Evolutionary conservation across 2,113 vertebrate species (phyloP), one percentile per base, ranked within the genome.

Genomic region (Oenanthe melanoleuca): DNA sequence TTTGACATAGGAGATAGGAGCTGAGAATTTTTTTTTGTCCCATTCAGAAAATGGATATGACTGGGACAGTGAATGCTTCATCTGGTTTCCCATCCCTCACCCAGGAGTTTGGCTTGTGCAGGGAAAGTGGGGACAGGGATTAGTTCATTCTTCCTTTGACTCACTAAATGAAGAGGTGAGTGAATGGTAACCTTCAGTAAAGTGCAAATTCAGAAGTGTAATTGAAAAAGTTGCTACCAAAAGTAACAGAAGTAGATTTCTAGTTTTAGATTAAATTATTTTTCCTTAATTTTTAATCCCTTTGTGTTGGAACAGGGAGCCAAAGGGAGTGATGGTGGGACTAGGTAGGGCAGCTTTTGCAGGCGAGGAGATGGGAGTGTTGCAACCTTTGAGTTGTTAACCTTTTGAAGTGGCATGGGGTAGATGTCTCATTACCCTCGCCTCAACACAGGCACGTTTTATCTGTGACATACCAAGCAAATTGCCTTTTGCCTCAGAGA

Each of bases 401-500:
- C 53, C 88, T 93, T 80, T 53, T 74, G 67, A 71, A 92, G 93
- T 67, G 8, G 8, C 38, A 20, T 50, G 69, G 44, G 40, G 23
- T 83, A 70, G 64, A 66, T 78, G 85, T 88, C 79, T 88, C 93
- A 83, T 89, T 93, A 73, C 67, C 85, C 82, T 83, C 21, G 1
- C 40, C 59, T 45, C 44, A 28, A 44, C 16, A 3, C 56, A 81
- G 63, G 75, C 80, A 78, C 3, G 8, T 93, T 96, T 95, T 91
- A 74, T 70, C 61, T 71, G 75, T 83, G 84, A 87, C 91, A 95
- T 94, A 93, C 85, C 89, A 42, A 71, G 67, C 79, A 85, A 95
- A 93, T 93, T 93, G 80, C 82, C 65, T 95, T 80, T 85, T 96
- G 94, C 82, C 57, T 94, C 71, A 59, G 80, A 89, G 82, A 25